Evolutionary conservation across 2,888 invertebrate genomes (phyloP).

Genomic region (Hetaerina titia): DNA sequence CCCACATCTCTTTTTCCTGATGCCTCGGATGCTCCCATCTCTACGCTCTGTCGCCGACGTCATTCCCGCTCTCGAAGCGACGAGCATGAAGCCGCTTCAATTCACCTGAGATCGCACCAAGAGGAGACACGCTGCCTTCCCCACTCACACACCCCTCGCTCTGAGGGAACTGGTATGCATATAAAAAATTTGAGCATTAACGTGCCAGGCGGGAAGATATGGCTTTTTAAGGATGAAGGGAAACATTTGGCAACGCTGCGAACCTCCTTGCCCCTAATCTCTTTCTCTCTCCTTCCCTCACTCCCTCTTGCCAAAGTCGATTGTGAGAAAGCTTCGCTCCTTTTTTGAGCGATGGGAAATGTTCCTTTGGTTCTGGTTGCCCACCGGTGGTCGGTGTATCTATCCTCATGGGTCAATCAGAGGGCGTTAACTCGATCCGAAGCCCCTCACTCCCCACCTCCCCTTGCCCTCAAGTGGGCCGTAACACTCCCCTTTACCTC

Average conservation of each 20-base stretch:
- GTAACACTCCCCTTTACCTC: background rate
- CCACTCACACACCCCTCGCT: background rate
- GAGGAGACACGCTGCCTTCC: background rate
- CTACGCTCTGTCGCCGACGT: slow-evolving; percentile 7
- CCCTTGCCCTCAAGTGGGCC: background rate
- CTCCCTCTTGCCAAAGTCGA: slow-evolving; percentile 29
- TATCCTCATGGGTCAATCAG: slow-evolving; percentile 22
- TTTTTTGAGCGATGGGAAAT: slow-evolving; percentile 13
- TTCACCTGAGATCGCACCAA: background rate
- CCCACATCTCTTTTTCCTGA: background rate
- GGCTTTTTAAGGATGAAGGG: slow-evolving; percentile 11
- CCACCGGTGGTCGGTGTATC: slow-evolving; percentile 13
- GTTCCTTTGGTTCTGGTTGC: slow-evolving; percentile 21
- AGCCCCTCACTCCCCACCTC: background rate
- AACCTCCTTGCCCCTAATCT: background rate
- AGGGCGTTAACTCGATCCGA: slow-evolving; percentile 28
- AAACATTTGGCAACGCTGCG: slow-evolving; percentile 22
- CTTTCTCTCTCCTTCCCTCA: background rate
- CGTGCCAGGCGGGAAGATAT: background rate
- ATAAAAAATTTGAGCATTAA: slow-evolving; percentile 11
- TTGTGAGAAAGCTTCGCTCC: slow-evolving; percentile 31
- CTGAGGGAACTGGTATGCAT: background rate
- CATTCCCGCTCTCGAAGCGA: background rate
- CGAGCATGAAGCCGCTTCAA: background rate
- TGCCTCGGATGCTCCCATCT: background rate